Base-by-base conservation (phyloP, 2,113 vertebrate genomes). In the Rhea americana region DNA sequence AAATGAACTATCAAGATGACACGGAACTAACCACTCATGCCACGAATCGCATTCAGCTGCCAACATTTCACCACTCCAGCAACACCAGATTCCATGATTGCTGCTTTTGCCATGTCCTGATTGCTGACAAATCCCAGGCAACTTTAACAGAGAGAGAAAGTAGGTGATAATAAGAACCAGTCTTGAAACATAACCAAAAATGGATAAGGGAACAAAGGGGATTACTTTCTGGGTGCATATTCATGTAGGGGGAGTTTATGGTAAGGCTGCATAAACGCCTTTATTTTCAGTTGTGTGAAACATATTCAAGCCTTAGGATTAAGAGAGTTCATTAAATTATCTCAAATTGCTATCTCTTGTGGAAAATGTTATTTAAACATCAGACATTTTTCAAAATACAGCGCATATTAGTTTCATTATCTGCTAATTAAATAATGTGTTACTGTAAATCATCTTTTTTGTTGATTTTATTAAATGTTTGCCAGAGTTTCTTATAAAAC, bases 21-120 rank as follows among this genome's bases (percentile, higher is more conserved):
- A 68, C 13, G 22, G 47, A 51, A 70, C 35, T 6, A 91, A 67
- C 45, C 37, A 63, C 5, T 19, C 2, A 0, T 0, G 3, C 79
- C 75, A 82, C 56, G 78, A 87, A 85, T 30, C 4, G 0, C 26
- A 25, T 47, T 56, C 4, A 0, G 28, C 43, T 45, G 13, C 75
- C 67, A 20, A 80, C 9, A 41, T 24, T 37, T 76, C 47, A 41
- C 11, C 58, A 16, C 48, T 61, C 39, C 68, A 68, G 39, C 53
- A 79, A 55, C 26, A 51, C 4, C 22, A 25, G 11, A 30, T 24
- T 62, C 58, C 0, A 0, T 10, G 0, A 30, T 2, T 19, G 10
- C 58, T 45, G n/a, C 32, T 72, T 62, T 28, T 5, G n/a, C 65
- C 66, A 10, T 7, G 47, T 28, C 43, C 45, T 2, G 3, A 21